Evolutionary conservation across 2,888 invertebrate species (phyloP), one percentile per base, ranked within the genome.

Genomic region (Malthinus seriepunctatus): DNA sequence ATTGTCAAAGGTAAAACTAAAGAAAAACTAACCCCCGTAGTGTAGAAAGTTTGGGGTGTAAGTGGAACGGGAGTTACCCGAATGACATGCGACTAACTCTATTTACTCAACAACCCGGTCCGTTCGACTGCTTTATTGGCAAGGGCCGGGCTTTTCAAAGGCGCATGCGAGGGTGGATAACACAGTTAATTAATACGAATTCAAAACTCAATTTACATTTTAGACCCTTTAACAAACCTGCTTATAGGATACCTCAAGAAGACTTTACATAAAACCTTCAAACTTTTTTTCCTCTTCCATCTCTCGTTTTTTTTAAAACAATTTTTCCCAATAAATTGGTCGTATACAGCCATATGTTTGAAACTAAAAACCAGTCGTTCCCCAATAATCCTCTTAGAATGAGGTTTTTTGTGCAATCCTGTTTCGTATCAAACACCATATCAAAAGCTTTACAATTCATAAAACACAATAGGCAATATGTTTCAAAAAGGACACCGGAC

Each of bases 301-400:
- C 23, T 23, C 23, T 23, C 23, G 5, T 5, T 23, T 23, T n/a
- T 23, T 23, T 23, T 23, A 23, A 23, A 42, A 42, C 14, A 42
- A 42, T 14, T 42, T 42, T 15, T 42, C 23, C 15, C 14, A n/a
- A 14, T 42, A 42, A 23, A 23, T 42, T 42, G 39, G 23, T 12
- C 39, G n/a, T n/a, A 42, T 9, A 12, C n/a, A 10, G 62, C 70
- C 71, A 70, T 71, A 70, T 71, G 71, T 64, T 65, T 49, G 71
- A 72, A 73, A 73, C 70, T 73, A 72, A 76, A 76, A 75, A 76
- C 74, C 73, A 71, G 73, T 73, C 73, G 70, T 73, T 69, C 73
- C 73, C 71, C 68, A 67, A 66, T 71, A 67, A 67, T 66, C 67
- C 66, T 62, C 68, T 66, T 68, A 67, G 48, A 55, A 49, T 50